These are phyloP conservation scores for Sphaerodactylus townsendi DNA, from an alignment of 2,113 vertebrate genomes.

Conservation along the genomic window DNA sequence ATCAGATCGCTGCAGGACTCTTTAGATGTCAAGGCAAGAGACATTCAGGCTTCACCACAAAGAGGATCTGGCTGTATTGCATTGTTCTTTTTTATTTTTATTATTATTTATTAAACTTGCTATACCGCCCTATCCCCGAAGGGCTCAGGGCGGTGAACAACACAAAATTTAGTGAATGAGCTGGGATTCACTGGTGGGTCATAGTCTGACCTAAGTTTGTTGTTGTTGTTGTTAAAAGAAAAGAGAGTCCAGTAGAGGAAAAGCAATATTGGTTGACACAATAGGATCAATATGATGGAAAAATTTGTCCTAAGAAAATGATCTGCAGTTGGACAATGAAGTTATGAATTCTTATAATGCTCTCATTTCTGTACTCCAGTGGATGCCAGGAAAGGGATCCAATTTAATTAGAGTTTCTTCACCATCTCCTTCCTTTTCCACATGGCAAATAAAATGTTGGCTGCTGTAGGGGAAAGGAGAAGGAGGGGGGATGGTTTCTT, in stretches of 20 bases:
- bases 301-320: conserved; percentile 23
- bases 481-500: background rate
- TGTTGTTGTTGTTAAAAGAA: too few relatives aligned
- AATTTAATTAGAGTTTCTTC: background rate
- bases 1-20: background rate
- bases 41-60: too few relatives aligned
- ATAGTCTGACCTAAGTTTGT: too few relatives aligned
- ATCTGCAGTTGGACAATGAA: background rate
- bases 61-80: too few relatives aligned
- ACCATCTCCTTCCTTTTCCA: conserved; percentile 13
- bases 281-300: background rate
- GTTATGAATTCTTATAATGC: conserved; percentile 17
- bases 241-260: conserved; percentile 23
- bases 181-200: too few relatives aligned
- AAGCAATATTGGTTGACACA: conserved; percentile 27
- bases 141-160: too few relatives aligned
- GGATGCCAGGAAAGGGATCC: background rate
- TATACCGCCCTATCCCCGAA: too few relatives aligned
- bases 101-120: too few relatives aligned
- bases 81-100: too few relatives aligned
- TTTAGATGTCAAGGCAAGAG: background rate
- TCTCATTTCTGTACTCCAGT: conserved; percentile 21
- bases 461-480: background rate
- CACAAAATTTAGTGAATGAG: too few relatives aligned
- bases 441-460: background rate